Evolutionary conservation across 2,113 vertebrate species (phyloP), one percentile per base, ranked within the genome.

Genomic region (Prolemur simus): DNA sequence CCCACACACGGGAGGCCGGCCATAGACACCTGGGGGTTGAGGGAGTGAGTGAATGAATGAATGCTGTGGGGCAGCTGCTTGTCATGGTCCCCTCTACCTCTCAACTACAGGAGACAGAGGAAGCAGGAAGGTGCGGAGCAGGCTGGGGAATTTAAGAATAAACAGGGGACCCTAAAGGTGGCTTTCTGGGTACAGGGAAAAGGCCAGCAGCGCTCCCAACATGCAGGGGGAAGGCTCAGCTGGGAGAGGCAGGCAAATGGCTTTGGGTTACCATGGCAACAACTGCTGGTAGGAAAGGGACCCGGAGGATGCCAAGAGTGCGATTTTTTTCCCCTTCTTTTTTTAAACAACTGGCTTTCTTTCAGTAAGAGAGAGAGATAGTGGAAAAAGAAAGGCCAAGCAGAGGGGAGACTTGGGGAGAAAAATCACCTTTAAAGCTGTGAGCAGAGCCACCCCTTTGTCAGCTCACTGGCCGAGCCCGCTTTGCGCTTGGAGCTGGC

Each of bases 191-290:
- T 63, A 1, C 13, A 2, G 58, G 34, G 54, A 49, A 68, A 66
- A 85, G 76, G 45, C 68, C 49, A 49, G 52, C 9, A 1, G 0
- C 32, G 20, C 34, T 25, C 39, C 7, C 60, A 9, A 45, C 0
- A 6, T 8, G 12, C 32, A 1, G 11, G 25, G 63, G 56, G 34
- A 42, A 82, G 73, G 78, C 32, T 3, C 10, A 7, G 47, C 34
- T 9, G 73, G 34, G 25, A 76, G 47, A 12, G 4, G n/a, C 73
- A n/a, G 78, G 78, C 54, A 6, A 74, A 85, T 42, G 85, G 93
- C 90, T 37, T 54, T 73, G 58, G 47, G 95, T 97, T 95, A 18
- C 97, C 81, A 63, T 91, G 88, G 91, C 76, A 91, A 98, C 69
- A 0, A 73, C 81, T 71, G 84, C 34, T 29, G 69, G 23, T 42